Evolutionary conservation across 1,140 invertebrate species (phyloP).

Genomic region (Monomorium pharaonis): DNA sequence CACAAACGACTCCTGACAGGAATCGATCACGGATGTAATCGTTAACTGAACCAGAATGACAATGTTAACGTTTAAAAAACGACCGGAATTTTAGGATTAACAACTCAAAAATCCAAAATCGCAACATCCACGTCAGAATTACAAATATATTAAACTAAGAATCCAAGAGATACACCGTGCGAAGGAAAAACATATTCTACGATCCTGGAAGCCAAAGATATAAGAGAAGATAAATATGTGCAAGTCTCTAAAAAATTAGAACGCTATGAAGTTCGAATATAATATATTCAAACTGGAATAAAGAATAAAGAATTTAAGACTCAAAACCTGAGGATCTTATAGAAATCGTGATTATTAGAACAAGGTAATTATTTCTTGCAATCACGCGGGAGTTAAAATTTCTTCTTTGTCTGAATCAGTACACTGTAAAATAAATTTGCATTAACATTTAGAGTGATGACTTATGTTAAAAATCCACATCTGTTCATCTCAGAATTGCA

Average conservation of each 20-base stretch:
- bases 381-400: background rate
- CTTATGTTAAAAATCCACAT: conserved; percentile 14
- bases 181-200: background rate
- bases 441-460: background rate
- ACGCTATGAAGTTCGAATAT: background rate
- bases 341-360: conserved; percentile 9
- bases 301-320: background rate
- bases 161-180: conserved; percentile 5
- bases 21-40: conserved; percentile 21
- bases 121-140: background rate
- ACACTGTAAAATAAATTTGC: conserved; percentile 11
- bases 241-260: conserved; percentile 25
- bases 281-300: background rate
- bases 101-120: background rate
- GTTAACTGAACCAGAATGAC: background rate
- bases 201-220: conserved; percentile 29
- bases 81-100: conserved; percentile 9
- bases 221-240: conserved; percentile 23
- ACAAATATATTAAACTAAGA: conserved; percentile 18
- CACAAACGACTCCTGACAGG: conserved; percentile 14
- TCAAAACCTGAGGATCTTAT: background rate
- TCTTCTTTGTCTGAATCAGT: background rate
- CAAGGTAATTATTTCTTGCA: conserved; percentile 21
- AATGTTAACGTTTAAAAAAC: background rate
- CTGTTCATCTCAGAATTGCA: conserved; percentile 15